Percentiles rank a stretch among this genome's conserved stretches.
phyloP scores from a whole-genome alignment of 2,797 vertebrate genomes.

The Lateolabrax maculatus region DNA sequence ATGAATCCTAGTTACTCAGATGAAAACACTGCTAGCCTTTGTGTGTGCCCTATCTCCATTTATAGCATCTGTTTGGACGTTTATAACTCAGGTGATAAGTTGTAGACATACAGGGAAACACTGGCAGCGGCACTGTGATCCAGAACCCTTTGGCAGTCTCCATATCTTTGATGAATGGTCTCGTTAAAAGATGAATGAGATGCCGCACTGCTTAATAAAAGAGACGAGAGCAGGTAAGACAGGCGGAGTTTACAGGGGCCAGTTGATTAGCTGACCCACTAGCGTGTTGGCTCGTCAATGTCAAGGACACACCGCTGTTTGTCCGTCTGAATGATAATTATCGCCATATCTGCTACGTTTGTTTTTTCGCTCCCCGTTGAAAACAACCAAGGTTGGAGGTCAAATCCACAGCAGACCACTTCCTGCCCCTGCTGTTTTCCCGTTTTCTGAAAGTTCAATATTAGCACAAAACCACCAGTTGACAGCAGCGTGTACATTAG shows the following conservation, averaged over 20 bases:
- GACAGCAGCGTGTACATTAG: constrained; percentile 73
- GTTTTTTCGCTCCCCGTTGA: constrained; percentile 35
- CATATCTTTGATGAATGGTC: constrained; percentile 75
- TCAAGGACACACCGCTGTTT: constrained; percentile 74
- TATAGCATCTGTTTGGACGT: constrained; percentile 67
- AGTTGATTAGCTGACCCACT: constrained; percentile 73
- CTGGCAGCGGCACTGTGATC: constrained; percentile 63
- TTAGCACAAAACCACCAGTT: constrained; percentile 73
- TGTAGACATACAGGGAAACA: constrained; percentile 48
- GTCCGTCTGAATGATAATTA: constrained; percentile 62
- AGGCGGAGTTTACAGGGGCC: constrained; percentile 67
- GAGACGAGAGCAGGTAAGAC: constrained; percentile 60
- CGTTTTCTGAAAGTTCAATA: constrained; percentile 74
- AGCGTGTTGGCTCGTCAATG: constrained; percentile 58
- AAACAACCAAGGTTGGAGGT: constrained; percentile 49
- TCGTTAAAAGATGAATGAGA: constrained; percentile 79
- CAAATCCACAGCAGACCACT: constrained; percentile 43
- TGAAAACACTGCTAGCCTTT: constrained; percentile 61
- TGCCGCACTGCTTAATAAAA: constrained; percentile 69
- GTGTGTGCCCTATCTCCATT: constrained; percentile 57
- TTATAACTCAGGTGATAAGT: constrained; percentile 74
- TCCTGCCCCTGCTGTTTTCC: constrained; percentile 51
- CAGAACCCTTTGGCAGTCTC: constrained; percentile 54
- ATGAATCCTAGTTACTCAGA: constrained; percentile 43
- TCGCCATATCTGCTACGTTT: constrained; percentile 20